Base-by-base conservation (phyloP, 2,797 vertebrate species). In the Danio jaintianensis region DNA sequence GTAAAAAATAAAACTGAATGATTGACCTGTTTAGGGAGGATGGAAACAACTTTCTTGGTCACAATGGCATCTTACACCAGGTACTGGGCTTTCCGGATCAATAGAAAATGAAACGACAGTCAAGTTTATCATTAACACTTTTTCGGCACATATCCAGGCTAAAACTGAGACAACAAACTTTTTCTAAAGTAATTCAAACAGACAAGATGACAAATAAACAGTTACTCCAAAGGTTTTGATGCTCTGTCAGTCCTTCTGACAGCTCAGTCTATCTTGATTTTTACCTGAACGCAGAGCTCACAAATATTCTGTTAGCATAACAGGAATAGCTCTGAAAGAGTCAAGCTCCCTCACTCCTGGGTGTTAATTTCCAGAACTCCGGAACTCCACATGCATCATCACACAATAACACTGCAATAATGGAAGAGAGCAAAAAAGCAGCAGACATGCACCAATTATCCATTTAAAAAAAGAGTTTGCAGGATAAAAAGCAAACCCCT, bases 361-460 rank as follows among this genome's bases (percentile, higher is more conserved):
- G 75, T 55, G 75, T 67, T 18, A 13, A 53, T 59, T 68, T 77
- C 63, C 11, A 61, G 68, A 68, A 58, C 18, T 50, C 45, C 7
- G 45, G 43, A 70, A 20, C 52, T 43, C 18, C 56, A 62, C 47
- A 53, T 0, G 1, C 18, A 70, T 52, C 53, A 29, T 53, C 47
- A 63, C 47, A 71, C 59, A 43, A 38, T 43, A 16, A 50, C 62
- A 53, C 7, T 40, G 36, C 29, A 43, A 36, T 62, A 53, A 69
- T 29, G 52, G 56, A 68, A 75, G 71, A 16, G 5, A 29, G 61
- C 38, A 69, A 59, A 15, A 38, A 68, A 75, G n/a, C n/a, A 59
- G 74, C 63, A 58, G 63, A 67, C 52, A 55, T 16, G 53, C 53
- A 59, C 68, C 64, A 69, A 40, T 68, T 59, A 69, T 68, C 64